phyloP scores from a whole-genome alignment of 2,797 vertebrate genomes.

The Poeciliopsis paucimaculata region DNA sequence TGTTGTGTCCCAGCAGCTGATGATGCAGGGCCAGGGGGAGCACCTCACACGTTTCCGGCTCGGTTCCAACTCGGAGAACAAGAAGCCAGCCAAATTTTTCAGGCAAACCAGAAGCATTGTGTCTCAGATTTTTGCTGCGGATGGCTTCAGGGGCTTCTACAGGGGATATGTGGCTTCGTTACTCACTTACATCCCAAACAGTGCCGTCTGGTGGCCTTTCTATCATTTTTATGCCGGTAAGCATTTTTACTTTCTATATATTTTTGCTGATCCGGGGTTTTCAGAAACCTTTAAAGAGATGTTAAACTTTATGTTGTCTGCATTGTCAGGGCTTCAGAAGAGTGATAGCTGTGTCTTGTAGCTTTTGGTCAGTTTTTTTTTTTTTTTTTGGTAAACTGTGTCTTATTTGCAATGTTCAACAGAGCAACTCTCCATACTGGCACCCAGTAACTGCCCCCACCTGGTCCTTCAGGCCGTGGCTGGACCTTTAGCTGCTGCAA shows the following conservation, averaged over 20 bases:
- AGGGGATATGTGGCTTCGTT: conserved; percentile 94
- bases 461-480: conserved; percentile 93
- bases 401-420: conserved; percentile 44
- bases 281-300: neutral
- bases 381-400: neutral
- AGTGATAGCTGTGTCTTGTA: neutral
- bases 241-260: neutral
- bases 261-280: neutral
- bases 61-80: conserved; percentile 28
- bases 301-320: neutral
- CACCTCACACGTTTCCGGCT: conserved; percentile 89
- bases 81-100: conserved; percentile 78
- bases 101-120: conserved; percentile 94
- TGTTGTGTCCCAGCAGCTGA: conserved; percentile 94
- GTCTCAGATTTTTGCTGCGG: conserved; percentile 88
- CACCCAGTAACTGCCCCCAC: conserved; percentile 93
- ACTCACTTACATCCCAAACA: conserved; percentile 98
- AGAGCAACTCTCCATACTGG: conserved; percentile 93
- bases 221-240: conserved; percentile 98
- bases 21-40: conserved; percentile 94
- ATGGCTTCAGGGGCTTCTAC: conserved; percentile 93
- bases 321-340: neutral
- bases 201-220: conserved; percentile 98
- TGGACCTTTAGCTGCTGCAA: conserved; percentile 93
- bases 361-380: neutral